Conservation (phyloP, 2,888 invertebrate genomes). For the Philhelius pedissequus region DNA sequence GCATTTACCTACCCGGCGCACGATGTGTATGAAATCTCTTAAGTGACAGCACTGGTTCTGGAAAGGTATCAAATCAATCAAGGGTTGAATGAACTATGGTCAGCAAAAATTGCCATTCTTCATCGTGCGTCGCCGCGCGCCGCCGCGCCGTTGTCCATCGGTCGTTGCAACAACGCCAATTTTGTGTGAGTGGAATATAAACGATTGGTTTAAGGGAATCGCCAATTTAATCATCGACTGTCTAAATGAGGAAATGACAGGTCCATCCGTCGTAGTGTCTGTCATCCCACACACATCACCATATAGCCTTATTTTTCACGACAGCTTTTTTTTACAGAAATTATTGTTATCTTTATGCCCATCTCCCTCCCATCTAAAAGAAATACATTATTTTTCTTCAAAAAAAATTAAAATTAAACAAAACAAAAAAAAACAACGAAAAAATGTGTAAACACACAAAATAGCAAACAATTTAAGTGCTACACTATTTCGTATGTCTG, state of each 20-base stretch:
- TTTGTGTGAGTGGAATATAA: conserved; percentile 7
- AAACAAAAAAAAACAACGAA: background rate
- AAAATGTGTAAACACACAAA: conserved; percentile 8
- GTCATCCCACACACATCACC: background rate
- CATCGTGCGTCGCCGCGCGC: background rate
- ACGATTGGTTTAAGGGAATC: background rate
- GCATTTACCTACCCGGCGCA: too few relatives aligned
- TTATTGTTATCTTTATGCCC: conserved; percentile 3
- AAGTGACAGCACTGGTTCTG: background rate
- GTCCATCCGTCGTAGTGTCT: conserved; percentile 10
- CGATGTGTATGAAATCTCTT: too few relatives aligned
- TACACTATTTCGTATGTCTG: conserved; percentile 43
- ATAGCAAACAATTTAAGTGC: conserved; percentile 16
- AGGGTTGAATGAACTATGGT: background rate
- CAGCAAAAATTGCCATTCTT: background rate
- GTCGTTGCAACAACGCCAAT: background rate
- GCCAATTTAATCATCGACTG: conserved; percentile 10
- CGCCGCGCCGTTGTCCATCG: background rate
- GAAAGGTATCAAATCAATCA: too few relatives aligned
- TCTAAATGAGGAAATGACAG: conserved; percentile 31
- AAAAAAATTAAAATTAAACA: background rate
- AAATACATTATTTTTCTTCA: background rate
- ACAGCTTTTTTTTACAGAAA: background rate
- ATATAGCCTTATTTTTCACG: conserved; percentile 23
- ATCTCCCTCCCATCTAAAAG: conserved; percentile 28